Base-by-base conservation (phyloP, 2,113 vertebrate genomes). In the Coregonus clupeaformis region DNA sequence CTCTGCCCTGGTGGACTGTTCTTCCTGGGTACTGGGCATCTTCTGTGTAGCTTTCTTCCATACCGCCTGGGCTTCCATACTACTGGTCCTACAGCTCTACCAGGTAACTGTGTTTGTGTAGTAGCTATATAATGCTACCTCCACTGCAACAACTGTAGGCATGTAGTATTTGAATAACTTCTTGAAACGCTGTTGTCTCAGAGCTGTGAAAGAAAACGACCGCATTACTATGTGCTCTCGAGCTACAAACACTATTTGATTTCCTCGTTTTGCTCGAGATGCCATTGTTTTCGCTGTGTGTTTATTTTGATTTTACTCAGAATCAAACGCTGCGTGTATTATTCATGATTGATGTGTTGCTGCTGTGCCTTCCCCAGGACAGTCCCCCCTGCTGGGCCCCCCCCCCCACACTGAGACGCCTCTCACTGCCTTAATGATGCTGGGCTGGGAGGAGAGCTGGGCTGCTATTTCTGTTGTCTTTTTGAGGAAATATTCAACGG, bases 11-110 rank as follows among this genome's bases (percentile, higher is more conserved):
- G 79, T 92, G 1, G 68, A 81, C 78, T 99, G 96, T 57, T 98
- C 96, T 16, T 94, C 97, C 0, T 99, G 98, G 97, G 79, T 97
- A 78, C 89, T 93, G 45, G 91, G 94, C 80, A 81, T 98, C 80
- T 96, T 94, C 67, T 2, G 88, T 60, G 25, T 98, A 11, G 85
- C 93, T 63, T 80, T 89, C 74, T 94, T 96, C 73, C 95, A 97
- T 79, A 89, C 90, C 32, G 85, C 82, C 0, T 98, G 96, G 96
- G 92, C 95, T 67, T 88, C 86, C 0, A 5, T 99, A 59, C 1
- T 91, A 9, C 70, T 94, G 57, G 57, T 7, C 57, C 2, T 60
- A 84, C 97, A 98, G 85, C 91, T 99, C 66, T 97, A 95, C 83
- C 98, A 99, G 96, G 96, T 97, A 90, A 75, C 36, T 16, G 20